These are phyloP conservation scores for Sycobia sp. DNA, from an alignment of 1,140 invertebrate genomes.

Conservation along the genomic window DNA sequence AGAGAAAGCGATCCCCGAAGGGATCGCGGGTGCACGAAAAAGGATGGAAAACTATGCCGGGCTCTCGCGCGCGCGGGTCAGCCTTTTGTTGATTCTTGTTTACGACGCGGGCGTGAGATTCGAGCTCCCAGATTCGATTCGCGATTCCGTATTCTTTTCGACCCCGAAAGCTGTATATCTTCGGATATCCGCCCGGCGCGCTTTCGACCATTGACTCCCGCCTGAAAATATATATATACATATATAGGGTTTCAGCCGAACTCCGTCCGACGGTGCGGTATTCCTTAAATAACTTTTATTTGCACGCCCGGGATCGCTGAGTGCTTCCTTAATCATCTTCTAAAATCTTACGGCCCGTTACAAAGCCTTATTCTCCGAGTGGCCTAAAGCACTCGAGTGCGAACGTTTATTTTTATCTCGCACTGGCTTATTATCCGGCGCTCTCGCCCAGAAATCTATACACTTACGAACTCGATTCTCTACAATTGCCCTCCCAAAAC, in stretches of 20 bases:
- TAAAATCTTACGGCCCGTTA: background rate
- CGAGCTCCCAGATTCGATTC: slow-evolving; percentile 48
- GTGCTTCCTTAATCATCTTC: slow-evolving; percentile 5
- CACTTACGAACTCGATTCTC: too few species aligned
- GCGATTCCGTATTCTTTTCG: slow-evolving; percentile 38
- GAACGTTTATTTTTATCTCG: too few species aligned
- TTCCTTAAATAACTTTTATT: background rate
- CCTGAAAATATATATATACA: too few species aligned
- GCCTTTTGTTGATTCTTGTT: slow-evolving; percentile 59
- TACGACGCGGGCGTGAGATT: slow-evolving; percentile 59
- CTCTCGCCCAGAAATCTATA: too few species aligned
- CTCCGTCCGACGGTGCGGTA: background rate
- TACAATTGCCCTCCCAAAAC: too few species aligned
- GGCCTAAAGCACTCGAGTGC: background rate
- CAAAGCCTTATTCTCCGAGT: too few species aligned
- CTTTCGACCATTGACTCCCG: slow-evolving; percentile 16
- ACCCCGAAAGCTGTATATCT: slow-evolving; percentile 34
- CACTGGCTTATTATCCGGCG: too few species aligned
- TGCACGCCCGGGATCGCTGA: background rate
- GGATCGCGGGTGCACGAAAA: slow-evolving; percentile 41
- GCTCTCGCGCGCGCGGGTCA: slow-evolving; percentile 45
- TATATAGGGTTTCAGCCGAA: slow-evolving; percentile 24
- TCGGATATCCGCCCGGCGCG: slow-evolving; percentile 33
- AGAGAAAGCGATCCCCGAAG: slow-evolving; percentile 48
- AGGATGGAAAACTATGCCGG: too few species aligned